Conservation (phyloP, 2,888 invertebrate species). For the Drosophila setosimentum region DNA sequence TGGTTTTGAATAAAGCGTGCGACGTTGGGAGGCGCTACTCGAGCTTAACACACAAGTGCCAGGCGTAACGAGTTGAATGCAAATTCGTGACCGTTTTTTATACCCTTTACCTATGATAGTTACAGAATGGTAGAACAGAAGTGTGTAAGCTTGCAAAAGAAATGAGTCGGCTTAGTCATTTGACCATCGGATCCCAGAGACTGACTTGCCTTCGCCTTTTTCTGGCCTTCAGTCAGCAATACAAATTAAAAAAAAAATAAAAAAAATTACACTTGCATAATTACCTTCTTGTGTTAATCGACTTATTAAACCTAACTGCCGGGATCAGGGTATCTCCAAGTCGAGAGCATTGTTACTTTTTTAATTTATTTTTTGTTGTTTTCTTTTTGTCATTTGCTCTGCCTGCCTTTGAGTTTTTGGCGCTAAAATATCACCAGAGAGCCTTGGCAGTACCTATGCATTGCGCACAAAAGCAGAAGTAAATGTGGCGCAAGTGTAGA, state of each 20-base stretch:
- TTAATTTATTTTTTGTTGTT: conserved; percentile 9
- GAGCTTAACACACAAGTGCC: conserved; percentile 78
- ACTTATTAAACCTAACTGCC: background rate
- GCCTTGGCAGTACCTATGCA: conserved; percentile 46
- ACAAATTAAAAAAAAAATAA: background rate
- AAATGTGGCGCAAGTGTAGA: conserved; percentile 40
- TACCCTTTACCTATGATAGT: background rate
- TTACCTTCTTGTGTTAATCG: background rate
- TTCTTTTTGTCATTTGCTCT: conserved; percentile 26
- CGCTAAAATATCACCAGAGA: conserved; percentile 67
- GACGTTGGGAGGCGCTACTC: conserved; percentile 37
- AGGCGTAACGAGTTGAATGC: conserved; percentile 80
- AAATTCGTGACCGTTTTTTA: conserved; percentile 58
- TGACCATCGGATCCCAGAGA: background rate
- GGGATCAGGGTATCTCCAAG: background rate
- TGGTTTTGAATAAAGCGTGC: conserved; percentile 39
- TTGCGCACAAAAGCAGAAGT: conserved; percentile 36
- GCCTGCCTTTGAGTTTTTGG: conserved; percentile 51
- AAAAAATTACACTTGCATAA: too few relatives aligned
- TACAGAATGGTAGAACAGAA: background rate
- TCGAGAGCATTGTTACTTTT: background rate
- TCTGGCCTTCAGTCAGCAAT: background rate
- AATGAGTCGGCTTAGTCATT: background rate
- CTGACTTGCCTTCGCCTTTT: background rate
- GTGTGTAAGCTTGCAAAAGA: background rate